These are phyloP conservation scores for Rattus norvegicus DNA, from an alignment of 2,113 vertebrate genomes.

Conservation along the genomic window DNA sequence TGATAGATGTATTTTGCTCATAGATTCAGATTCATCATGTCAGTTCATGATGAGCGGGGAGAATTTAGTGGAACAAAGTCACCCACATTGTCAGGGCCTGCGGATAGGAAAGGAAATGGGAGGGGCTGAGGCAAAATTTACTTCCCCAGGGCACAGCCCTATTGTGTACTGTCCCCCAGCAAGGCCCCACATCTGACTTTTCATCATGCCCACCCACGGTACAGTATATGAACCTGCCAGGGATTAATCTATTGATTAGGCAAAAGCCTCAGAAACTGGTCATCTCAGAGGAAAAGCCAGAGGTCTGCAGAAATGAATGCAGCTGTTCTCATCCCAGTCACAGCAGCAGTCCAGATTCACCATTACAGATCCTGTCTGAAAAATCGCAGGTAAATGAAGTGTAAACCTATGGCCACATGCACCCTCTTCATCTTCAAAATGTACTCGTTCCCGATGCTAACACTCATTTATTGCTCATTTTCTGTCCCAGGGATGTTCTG, in stretches of 20 bases:
- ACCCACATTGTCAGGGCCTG: background rate
- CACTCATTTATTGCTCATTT: slow-evolving; percentile 16
- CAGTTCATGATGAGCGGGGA: background rate
- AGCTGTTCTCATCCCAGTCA: background rate
- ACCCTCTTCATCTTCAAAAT: background rate
- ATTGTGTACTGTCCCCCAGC: background rate
- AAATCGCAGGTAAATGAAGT: background rate
- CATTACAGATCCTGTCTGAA: background rate
- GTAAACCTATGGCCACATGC: background rate
- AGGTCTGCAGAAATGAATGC: background rate
- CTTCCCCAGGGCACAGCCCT: background rate
- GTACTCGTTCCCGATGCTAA: slow-evolving; percentile 57
- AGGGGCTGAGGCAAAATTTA: background rate
- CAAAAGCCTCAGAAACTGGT: background rate
- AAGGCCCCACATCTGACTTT: background rate
- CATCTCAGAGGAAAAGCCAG: background rate
- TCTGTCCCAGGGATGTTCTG: slow-evolving; percentile 87
- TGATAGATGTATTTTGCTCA: background rate
- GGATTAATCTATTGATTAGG: background rate
- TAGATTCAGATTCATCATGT: background rate
- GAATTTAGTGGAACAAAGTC: background rate
- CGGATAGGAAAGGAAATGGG: too few relatives aligned
- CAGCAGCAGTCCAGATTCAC: background rate
- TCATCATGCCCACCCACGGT: background rate
- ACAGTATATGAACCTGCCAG: background rate